A percentile compares a stretch with the other conserved stretches of the same genome.
Evolutionary conservation across 2,888 invertebrate genomes (phyloP).

Genomic region (Campopleginae sp.): DNA sequence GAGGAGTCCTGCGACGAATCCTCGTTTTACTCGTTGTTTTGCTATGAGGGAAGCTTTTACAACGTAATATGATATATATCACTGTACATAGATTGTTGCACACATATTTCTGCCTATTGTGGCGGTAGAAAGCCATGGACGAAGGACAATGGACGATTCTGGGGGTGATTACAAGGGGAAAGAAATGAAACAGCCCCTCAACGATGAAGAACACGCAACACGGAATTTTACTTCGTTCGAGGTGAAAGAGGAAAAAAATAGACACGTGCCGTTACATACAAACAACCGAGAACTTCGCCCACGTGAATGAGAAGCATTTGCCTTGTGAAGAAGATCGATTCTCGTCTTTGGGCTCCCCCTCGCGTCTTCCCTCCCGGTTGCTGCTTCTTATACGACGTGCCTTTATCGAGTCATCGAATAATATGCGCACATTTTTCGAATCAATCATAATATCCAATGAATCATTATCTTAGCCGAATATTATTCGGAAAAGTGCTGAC

Average conservation of each 20-base stretch:
- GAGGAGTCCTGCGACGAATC: conserved; percentile 20
- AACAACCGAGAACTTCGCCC: conserved; percentile 42
- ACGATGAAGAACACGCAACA: conserved; percentile 13
- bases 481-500: background rate
- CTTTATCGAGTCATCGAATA: background rate
- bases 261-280: conserved; percentile 54
- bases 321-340: conserved; percentile 27
- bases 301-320: conserved; percentile 53
- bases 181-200: conserved; percentile 17
- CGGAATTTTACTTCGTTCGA: conserved; percentile 1
- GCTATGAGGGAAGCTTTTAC: conserved; percentile 22
- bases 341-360: background rate
- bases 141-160: conserved; percentile 23
- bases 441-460: background rate
- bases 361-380: background rate
- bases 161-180: background rate
- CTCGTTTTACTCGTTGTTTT: conserved; percentile 9
- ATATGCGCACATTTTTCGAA: background rate
- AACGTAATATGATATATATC: background rate
- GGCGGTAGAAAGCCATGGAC: background rate
- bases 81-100: background rate
- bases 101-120: conserved; percentile 8
- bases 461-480: background rate
- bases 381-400: background rate
- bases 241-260: conserved; percentile 13